Evolutionary conservation across 1,140 invertebrate genomes (phyloP), one percentile per base, ranked within the genome.

Genomic region (Delia radicum): DNA sequence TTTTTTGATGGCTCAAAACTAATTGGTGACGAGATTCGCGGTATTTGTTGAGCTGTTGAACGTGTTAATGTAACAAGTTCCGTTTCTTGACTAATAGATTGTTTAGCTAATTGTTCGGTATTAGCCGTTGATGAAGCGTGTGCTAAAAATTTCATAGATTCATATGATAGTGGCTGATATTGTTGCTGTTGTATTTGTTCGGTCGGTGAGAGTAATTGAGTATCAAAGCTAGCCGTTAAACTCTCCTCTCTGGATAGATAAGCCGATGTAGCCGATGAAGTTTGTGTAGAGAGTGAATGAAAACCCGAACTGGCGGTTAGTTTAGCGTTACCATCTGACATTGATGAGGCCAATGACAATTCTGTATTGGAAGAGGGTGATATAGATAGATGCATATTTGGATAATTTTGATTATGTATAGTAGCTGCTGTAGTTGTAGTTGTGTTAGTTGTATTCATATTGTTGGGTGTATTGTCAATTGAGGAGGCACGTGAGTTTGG

Each of bases 221-320:
- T 33, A 33, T 76, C 75, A 73, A 76, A 74, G 21, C 72, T 76
- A 13, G 69, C 75, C 5, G 73, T 76, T 37, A 74, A 42, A 69
- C 75, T 76, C 75, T 76, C 75, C 29, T 76, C 72, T n/a, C 75
- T 72, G 24, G 75, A 76, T 8, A 76, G 42, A 46, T 74, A 71
- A 31, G 75, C 72, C 62, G 73, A 76, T 18, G 75, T 76, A 21
- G 72, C 69, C 3, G 48, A 65, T 55, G 73, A 74, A 26, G 75
- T 74, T 76, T 76, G 75, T n/a, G 75, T 74, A 1, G 75, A 74
- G 61, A 74, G 75, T n/a, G 72, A 69, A 21, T 46, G 26, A 29
- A 37, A 46, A 55, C 75, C 73, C 72, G 73, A 63, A 74, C 63
- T 73, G 24, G 73, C 73, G 27, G 42, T 26, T 24, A 69, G 72